A percentile compares a stretch with the other conserved stretches of the same genome.
phyloP scores from a whole-genome alignment of 2,797 vertebrate species.

The Poecilia velifera region DNA sequence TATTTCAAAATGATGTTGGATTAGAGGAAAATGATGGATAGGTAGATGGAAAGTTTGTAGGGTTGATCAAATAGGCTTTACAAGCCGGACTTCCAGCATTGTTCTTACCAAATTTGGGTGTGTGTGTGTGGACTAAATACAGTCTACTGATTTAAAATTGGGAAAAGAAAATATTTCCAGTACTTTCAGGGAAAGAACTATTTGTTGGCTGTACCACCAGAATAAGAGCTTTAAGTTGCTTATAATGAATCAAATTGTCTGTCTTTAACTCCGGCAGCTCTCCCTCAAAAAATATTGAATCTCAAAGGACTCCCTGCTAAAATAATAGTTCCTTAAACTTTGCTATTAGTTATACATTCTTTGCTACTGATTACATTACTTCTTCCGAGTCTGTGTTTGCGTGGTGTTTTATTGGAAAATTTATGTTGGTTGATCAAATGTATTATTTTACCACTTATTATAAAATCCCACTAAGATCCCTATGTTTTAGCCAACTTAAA shows the following conservation, averaged over 20 bases:
- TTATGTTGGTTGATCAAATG: background rate
- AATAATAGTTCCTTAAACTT: background rate
- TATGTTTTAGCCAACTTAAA: background rate
- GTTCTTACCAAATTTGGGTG: background rate
- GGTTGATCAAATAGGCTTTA: background rate
- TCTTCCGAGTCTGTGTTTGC: background rate
- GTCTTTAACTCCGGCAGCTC: background rate
- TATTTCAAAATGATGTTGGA: background rate
- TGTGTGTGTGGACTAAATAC: background rate
- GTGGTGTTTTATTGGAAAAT: background rate
- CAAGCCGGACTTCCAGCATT: background rate
- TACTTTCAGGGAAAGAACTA: background rate
- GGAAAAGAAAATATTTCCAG: background rate
- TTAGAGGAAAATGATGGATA: background rate
- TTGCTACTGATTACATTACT: background rate
- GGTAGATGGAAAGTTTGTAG: background rate
- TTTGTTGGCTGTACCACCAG: background rate
- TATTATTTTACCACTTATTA: background rate
- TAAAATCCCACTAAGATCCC: background rate
- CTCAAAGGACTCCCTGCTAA: background rate
- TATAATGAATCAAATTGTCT: too few relatives aligned
- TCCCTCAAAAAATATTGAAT: background rate
- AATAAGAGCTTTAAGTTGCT: background rate
- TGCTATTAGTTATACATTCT: background rate
- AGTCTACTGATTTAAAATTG: background rate